Evolutionary conservation across 2,797 vertebrate species (phyloP).

Genomic region (Petrocephalus sullivani): DNA sequence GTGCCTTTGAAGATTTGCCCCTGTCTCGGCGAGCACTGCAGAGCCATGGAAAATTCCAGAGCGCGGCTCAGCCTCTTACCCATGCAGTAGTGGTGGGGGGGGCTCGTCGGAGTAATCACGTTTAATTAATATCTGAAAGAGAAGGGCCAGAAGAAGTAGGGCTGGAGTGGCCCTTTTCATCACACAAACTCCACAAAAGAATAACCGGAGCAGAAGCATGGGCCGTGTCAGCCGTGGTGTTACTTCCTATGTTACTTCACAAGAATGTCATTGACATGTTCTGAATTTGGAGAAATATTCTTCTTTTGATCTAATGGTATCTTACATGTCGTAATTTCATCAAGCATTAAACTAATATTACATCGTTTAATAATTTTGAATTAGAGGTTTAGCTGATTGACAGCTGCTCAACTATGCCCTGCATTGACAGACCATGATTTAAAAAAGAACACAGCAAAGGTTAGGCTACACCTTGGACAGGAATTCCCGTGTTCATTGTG

Average conservation of each 20-base stretch:
- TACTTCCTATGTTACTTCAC: not conserved
- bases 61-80: not conserved
- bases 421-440: not conserved
- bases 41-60: conserved; percentile 19
- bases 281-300: not conserved
- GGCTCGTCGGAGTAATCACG: not conserved
- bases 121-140: conserved; percentile 12
- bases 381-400: not conserved
- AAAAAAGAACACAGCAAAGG: not conserved
- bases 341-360: not conserved
- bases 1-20: not conserved
- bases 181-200: not conserved
- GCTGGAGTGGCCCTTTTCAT: not conserved
- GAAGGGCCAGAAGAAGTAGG: not conserved
- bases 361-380: not conserved
- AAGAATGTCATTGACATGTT: not conserved
- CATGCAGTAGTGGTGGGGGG: not conserved
- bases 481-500: not conserved
- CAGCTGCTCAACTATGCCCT: not conserved
- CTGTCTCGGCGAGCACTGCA: not conserved
- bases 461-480: not conserved
- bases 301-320: not conserved
- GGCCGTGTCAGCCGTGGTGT: not conserved
- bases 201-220: not conserved
- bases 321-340: not conserved